These are phyloP conservation scores for Rhopalosiphum nymphaeae DNA, from an alignment of 2,888 invertebrate genomes.

Conservation along the genomic window DNA sequence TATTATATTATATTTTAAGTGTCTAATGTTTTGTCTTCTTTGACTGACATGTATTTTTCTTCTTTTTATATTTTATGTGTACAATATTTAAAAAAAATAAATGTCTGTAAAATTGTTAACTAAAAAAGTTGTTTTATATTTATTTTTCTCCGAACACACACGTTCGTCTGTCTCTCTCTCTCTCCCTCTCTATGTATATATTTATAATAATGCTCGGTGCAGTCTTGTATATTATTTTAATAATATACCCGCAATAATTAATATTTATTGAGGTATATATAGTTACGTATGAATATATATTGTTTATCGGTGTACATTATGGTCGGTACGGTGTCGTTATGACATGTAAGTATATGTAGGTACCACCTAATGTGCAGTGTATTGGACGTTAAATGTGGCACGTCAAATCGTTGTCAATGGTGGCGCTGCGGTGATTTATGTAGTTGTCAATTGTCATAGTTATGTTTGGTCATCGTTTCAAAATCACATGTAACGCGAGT, in stretches of 20 bases:
- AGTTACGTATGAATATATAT: neutral
- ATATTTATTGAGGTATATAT: neutral
- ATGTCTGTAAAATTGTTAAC: conserved; percentile 62
- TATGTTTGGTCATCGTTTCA: neutral
- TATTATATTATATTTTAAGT: conserved; percentile 38
- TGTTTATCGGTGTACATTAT: neutral
- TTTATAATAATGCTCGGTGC: neutral
- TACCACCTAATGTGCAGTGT: neutral
- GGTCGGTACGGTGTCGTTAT: neutral
- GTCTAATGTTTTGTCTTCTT: conserved; percentile 56
- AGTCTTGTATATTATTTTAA: neutral
- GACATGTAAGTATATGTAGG: neutral
- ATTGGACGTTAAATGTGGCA: neutral
- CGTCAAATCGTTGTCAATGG: neutral
- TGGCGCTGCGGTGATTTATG: neutral
- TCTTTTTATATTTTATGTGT: conserved; percentile 56
- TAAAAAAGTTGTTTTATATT: conserved; percentile 42
- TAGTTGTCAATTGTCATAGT: neutral
- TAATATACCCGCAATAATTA: neutral
- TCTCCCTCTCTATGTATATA: too few species aligned
- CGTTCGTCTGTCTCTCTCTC: neutral
- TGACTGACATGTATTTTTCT: conserved; percentile 58
- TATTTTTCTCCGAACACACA: neutral
- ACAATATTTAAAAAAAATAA: conserved; percentile 57
- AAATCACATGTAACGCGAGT: neutral